phyloP scores from a whole-genome alignment of 2,113 vertebrate species.

The Rynchops niger region DNA sequence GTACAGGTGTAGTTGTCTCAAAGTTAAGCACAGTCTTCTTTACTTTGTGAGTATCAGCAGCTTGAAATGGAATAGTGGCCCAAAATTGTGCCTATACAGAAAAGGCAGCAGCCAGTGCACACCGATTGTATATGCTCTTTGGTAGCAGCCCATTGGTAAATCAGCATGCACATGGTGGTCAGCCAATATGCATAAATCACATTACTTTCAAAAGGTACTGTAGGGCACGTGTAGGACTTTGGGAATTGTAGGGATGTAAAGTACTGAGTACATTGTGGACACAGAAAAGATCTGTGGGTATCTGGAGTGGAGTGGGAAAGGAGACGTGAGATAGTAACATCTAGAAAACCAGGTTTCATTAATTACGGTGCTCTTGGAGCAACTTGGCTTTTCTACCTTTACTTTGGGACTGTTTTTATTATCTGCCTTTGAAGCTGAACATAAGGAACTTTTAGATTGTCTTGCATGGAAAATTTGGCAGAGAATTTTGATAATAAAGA shows the following conservation, averaged over 20 bases:
- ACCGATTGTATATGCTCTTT: neutral
- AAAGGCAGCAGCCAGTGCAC: neutral
- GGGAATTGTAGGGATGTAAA: neutral
- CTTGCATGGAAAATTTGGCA: neutral
- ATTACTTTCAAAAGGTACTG: neutral
- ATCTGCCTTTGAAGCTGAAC: neutral
- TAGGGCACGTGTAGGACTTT: neutral
- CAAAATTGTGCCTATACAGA: neutral
- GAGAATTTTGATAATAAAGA: neutral
- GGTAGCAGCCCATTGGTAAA: neutral
- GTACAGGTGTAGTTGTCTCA: neutral
- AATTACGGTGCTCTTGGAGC: neutral
- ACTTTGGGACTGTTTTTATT: neutral
- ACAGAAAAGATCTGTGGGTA: neutral
- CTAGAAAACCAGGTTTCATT: neutral
- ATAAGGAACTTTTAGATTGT: neutral
- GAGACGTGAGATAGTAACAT: neutral
- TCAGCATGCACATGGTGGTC: rapidly evolving
- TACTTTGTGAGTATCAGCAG: neutral
- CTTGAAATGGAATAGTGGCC: neutral
- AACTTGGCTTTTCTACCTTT: neutral
- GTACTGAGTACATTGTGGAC: neutral
- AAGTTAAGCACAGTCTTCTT: neutral
- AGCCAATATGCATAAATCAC: neutral
- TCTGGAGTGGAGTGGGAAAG: neutral